Evolutionary conservation across 2,797 vertebrate species (phyloP), one percentile per base, ranked within the genome.

Genomic region (Pseudopleuronectes americanus): DNA sequence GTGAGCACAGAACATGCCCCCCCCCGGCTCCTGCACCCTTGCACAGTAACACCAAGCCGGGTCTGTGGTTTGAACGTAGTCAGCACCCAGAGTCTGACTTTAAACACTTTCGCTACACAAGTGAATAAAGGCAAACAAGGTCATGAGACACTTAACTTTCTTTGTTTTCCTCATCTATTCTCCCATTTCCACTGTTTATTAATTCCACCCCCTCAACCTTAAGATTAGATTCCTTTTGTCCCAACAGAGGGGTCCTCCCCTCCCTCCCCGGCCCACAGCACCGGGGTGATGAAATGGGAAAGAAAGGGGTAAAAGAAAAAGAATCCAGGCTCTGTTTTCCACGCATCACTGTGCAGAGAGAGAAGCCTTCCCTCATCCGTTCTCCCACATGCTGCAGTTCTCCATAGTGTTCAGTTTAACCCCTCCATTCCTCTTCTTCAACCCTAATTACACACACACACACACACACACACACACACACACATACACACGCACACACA

Each of bases 241-340:
- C 86, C 85, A 60, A 38, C 77, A 82, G 83, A 85, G 80, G 31
- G 64, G 55, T 67, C 54, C 45, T 24, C 56, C 33, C 2, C 59
- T 33, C 60, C n/a, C 68, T 64, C 52, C 51, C 48, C 6, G 38
- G 45, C 41, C 62, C 19, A 4, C 58, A 51, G 28, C 67, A 55
- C 68, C 62, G 68, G 79, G 69, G 68, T 91, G 89, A 92, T 90
- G 91, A 89, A 91, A 90, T 84, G 48, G 9, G 38, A 84, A 82
- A 88, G 89, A 90, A 88, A 89, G 76, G 76, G 38, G 23, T 2
- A 63, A 74, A 45, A 80, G 57, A 74, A 66, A 74, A 67, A 67
- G 51, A 73, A 66, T 41, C 56, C 38, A 70, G 57, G 38, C 43
- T 73, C 38, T 68, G 51, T 78, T 58, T 17, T 78, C 77, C 63